Base-by-base conservation (phyloP, 2,888 invertebrate genomes). In the Metalampra italica region DNA sequence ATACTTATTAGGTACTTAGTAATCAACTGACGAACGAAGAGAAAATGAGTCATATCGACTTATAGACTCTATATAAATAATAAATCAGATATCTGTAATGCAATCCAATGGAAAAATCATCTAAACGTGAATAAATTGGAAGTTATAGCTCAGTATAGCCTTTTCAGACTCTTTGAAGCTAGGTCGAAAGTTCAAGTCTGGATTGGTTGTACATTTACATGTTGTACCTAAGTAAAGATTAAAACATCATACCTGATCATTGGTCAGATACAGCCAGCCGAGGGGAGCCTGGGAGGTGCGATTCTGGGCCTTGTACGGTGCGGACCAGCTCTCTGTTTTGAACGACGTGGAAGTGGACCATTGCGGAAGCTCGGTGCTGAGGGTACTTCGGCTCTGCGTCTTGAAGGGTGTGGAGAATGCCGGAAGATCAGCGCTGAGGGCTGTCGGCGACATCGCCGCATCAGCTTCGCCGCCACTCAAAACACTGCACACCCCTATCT, bases 371-470 rank as follows among this genome's bases (percentile, higher is more conserved):
- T 22, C 22, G 5, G 22, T 22, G 22, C 22, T 22, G 36, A 32
- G n/a, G 22, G 22, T 22, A 5, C 5, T 22, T 22, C 41, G 8
- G 11, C 15, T 15, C 34, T 32, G 15, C 0, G 14, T 11, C 9
- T 34, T 34, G 7, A 3, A 22, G 2, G 22, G 22, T 22, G 22
- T 22, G 22, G 22, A 22, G 22, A 9, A 9, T 9, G 5, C 3
- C 36, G 44, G 44, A 36, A 36, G 12, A 45, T 87, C 87, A 11
- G 83, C 78, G 50, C 80, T 81, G 55, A 86, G 67, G 36, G 86
- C 87, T 49, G 87, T 86, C 1, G 88, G 88, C 52, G 88, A 85
- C 88, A 89, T 89, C 47, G 63, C 77, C 58, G 59, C 79, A 82
- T 80, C 67, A 59, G 71, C 53, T 50, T 46, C 43, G 46, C 36